Evolutionary conservation across 2,113 vertebrate species (phyloP), one percentile per base, ranked within the genome.

Genomic region (Pachyramphus minor): DNA sequence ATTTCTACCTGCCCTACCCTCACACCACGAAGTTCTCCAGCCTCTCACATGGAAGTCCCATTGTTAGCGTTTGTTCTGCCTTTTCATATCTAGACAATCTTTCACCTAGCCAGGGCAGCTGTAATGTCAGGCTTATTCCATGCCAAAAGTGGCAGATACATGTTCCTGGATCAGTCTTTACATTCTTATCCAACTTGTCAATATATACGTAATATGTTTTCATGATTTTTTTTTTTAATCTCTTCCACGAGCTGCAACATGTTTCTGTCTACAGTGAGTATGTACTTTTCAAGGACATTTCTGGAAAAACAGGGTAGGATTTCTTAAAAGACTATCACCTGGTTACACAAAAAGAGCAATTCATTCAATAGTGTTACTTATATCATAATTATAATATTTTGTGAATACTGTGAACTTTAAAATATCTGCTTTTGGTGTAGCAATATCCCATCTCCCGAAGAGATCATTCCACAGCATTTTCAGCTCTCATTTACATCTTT

Each of bases 131-230:
- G 27, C 19, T 80, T 87, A 60, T 76, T 90, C 78, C 2, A 4
- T 85, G 91, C 90, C 89, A 94, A 69, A 95, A 89, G 87, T 85
- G 93, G 84, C 87, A 96, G 71, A 78, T 90, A 59, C 68, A 42
- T 96, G 69, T 87, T 91, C 50, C 78, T 91, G 90, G 81, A 93
- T 92, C 13, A 3, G 63, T 68, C 35, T 91, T 87, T 93, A 39
- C 86, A 87, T 96, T 95, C 93, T 96, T 93, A 97, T 93, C 94
- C 93, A 75, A 23, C 53, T 95, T 93, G 94, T 94, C 93, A 83
- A 79, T 96, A 91, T 6, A 1, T 90, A 94, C 18, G 53, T 92
- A 92, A 92, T 95, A 37, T 37, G 60, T 95, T 97, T 94, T 93
- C 89, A 74, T 73, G 72, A 95, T 8, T 56, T 79, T 84, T 93